Evolutionary conservation across 2,888 invertebrate species (phyloP).

Genomic region (Cantharis rustica): DNA sequence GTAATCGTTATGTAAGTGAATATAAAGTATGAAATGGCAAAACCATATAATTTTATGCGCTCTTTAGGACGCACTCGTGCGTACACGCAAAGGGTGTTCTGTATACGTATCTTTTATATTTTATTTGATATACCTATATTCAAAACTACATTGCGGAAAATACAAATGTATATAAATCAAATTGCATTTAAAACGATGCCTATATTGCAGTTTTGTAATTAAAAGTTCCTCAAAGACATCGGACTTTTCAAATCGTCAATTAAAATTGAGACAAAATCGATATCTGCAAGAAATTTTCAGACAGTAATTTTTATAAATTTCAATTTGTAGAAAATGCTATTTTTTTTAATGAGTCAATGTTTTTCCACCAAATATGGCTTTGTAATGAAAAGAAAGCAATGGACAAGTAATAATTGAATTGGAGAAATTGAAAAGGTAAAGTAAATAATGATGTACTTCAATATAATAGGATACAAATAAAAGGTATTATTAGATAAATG

Average conservation of each 20-base stretch:
- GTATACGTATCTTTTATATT: slow-evolving; percentile 44
- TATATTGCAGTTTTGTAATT: neutral
- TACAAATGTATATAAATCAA: slow-evolving; percentile 43
- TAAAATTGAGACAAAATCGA: neutral
- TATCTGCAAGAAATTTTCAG: neutral
- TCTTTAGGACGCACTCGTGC: slow-evolving; percentile 38
- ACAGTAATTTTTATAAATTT: neutral
- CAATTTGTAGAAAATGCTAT: slow-evolving; percentile 10
- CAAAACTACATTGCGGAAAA: slow-evolving; percentile 42
- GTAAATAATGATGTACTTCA: slow-evolving; percentile 31
- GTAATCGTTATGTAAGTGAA: slow-evolving; percentile 5
- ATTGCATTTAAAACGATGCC: slow-evolving; percentile 26
- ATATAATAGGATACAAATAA: slow-evolving; percentile 27
- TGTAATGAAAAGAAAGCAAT: slow-evolving; percentile 42
- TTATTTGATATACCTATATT: slow-evolving; percentile 40
- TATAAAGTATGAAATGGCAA: slow-evolving; percentile 28
- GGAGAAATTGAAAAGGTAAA: slow-evolving; percentile 30
- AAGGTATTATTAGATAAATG: slow-evolving; percentile 11
- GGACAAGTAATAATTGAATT: slow-evolving; percentile 37
- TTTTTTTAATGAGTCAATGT: slow-evolving; percentile 22
- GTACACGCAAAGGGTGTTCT: slow-evolving; percentile 38
- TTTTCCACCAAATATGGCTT: slow-evolving; percentile 35
- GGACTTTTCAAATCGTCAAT: neutral
- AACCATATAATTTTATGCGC: slow-evolving; percentile 32
- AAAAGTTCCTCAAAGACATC: neutral